Percentiles rank a stretch among this genome's conserved stretches.
Conservation (phyloP, 2,888 invertebrate species). For the Nomada flava region DNA sequence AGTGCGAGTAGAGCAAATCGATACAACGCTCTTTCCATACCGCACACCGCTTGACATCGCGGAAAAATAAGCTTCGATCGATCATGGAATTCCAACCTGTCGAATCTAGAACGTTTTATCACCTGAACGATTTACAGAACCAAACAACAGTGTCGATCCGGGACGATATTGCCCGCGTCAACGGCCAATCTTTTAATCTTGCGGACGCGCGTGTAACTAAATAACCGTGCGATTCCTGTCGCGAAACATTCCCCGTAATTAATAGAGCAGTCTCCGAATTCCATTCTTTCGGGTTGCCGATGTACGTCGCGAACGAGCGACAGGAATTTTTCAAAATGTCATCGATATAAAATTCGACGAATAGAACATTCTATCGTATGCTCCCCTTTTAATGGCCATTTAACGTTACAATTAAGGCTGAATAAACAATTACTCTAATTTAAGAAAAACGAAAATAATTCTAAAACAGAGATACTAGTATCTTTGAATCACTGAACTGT, state of each 20-base stretch:
- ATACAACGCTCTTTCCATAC: conserved; percentile 24
- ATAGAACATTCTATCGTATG: no score
- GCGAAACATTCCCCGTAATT: conserved; percentile 39
- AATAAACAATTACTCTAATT: no score
- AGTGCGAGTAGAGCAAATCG: conserved; percentile 19
- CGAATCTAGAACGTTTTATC: conserved; percentile 47
- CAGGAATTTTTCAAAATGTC: neutral
- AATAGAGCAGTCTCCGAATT: conserved; percentile 2
- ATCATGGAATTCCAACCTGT: conserved; percentile 47
- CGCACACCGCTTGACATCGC: neutral
- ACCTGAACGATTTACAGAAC: conserved; percentile 48
- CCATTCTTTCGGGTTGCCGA: no score
- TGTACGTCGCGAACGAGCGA: no score
- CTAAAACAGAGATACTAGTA: no score
- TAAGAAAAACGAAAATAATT: no score
- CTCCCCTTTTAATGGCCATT: no score
- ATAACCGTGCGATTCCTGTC: conserved; percentile 16
- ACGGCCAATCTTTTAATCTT: conserved; percentile 52
- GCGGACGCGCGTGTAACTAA: conserved; percentile 27
- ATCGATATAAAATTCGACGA: neutral
- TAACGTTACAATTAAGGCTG: no score
- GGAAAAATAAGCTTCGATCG: conserved; percentile 46
- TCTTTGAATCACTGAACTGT: no score
- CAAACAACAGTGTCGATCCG: conserved; percentile 40
- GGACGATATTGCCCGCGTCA: conserved; percentile 44